These are phyloP conservation scores for Mythimna ferrago DNA, from an alignment of 2,888 invertebrate genomes.

Conservation along the genomic window DNA sequence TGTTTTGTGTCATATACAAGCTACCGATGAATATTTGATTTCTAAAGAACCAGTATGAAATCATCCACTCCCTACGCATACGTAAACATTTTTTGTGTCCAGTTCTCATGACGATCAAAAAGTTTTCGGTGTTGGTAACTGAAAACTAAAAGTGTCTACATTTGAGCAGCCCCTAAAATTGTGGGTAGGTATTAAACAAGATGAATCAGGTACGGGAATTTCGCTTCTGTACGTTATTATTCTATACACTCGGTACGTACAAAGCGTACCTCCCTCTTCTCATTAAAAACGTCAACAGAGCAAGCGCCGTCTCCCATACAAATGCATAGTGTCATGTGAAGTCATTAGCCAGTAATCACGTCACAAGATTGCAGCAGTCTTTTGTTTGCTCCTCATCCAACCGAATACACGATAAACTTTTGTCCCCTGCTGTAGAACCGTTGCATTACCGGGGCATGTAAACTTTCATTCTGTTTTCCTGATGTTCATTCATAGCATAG, in stretches of 20 bases:
- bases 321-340: slow-evolving; percentile 69
- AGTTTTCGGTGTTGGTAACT: no score
- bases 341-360: slow-evolving; percentile 77
- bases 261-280: slow-evolving; percentile 66
- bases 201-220: background rate
- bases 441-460: slow-evolving; percentile 25
- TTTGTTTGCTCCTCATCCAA: slow-evolving; percentile 62
- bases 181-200: background rate
- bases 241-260: slow-evolving; percentile 48
- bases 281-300: slow-evolving; percentile 76
- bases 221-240: background rate
- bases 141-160: no score
- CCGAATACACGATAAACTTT: slow-evolving; percentile 58
- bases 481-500: slow-evolving; percentile 5
- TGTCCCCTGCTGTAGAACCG: slow-evolving; percentile 39
- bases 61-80: no score
- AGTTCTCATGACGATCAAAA: no score
- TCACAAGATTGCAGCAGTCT: slow-evolving; percentile 65
- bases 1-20: no score
- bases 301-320: slow-evolving; percentile 66
- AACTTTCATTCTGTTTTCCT: slow-evolving; percentile 35
- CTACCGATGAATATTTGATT: no score
- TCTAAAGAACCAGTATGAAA: no score
- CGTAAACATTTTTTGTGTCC: no score
- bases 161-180: background rate